A percentile compares a stretch with the other conserved stretches of the same genome.
Conservation (phyloP, 2,888 invertebrate genomes). For the Drosophila diplacantha region DNA sequence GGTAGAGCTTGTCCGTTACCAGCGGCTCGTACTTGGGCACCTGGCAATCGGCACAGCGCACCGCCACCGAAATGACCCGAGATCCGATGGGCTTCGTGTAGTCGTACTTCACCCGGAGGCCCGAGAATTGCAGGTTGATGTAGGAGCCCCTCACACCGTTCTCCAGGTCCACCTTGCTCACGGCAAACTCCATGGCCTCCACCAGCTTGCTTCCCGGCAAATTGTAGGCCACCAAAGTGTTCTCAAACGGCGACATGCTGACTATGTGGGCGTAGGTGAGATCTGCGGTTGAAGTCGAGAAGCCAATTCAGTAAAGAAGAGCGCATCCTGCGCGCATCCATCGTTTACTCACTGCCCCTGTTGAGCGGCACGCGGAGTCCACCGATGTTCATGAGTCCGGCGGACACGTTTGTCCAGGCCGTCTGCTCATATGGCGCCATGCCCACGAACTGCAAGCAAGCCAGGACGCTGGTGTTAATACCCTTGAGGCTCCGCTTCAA, state of each 20-base stretch:
- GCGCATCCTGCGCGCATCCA: accelerated
- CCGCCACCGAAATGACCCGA: slow-evolving; percentile 80
- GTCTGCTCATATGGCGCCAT: slow-evolving; percentile 72
- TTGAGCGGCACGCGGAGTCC: slow-evolving; percentile 84
- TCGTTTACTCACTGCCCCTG: slow-evolving; percentile 80
- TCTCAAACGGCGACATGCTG: slow-evolving; percentile 86
- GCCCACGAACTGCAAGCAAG: slow-evolving; percentile 56
- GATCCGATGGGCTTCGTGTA: slow-evolving; percentile 80
- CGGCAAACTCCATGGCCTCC: slow-evolving; percentile 82
- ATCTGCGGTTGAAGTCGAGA: slow-evolving; percentile 78
- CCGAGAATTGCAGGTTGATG: slow-evolving; percentile 80
- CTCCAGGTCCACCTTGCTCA: slow-evolving; percentile 69
- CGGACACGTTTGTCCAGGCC: slow-evolving; percentile 84
- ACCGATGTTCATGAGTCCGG: slow-evolving; percentile 84
- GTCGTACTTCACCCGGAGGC: slow-evolving; percentile 80
- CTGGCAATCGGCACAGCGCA: slow-evolving; percentile 69
- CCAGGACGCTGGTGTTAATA: not conserved
- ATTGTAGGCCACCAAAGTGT: slow-evolving; percentile 84
- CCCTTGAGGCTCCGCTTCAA: not conserved
- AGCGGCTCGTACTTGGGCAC: slow-evolving; percentile 83
- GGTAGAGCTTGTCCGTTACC: slow-evolving; percentile 80
- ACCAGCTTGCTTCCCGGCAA: slow-evolving; percentile 83
- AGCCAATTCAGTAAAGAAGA: not conserved
- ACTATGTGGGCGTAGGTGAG: slow-evolving; percentile 85
- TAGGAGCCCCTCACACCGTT: slow-evolving; percentile 52